Evolutionary conservation across 1,140 invertebrate species (phyloP).

Genomic region (Bacillus rossius): DNA sequence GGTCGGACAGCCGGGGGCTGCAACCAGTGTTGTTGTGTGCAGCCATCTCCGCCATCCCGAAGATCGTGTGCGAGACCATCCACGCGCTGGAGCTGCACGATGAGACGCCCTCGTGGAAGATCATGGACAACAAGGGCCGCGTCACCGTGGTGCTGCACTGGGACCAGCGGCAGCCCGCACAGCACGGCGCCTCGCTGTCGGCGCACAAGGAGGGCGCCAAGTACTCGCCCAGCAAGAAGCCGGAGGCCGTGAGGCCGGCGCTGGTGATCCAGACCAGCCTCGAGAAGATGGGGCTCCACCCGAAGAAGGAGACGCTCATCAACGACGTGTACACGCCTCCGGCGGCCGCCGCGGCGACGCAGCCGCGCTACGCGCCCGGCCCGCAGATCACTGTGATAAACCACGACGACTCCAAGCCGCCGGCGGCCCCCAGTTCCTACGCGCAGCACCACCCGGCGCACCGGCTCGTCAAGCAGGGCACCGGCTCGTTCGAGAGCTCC

Average conservation of each 20-base stretch:
- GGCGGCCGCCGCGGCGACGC: constrained; percentile 37
- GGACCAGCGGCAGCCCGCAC: constrained; percentile 60
- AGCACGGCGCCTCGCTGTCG: constrained; percentile 26
- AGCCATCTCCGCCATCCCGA: constrained; percentile 92
- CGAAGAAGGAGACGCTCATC: constrained; percentile 49
- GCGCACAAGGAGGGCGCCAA: constrained; percentile 47
- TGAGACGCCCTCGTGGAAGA: constrained; percentile 94
- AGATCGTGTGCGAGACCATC: constrained; percentile 94
- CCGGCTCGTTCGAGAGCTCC: constrained; percentile 63
- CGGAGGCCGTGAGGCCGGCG: constrained; percentile 54
- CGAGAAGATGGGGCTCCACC: constrained; percentile 49
- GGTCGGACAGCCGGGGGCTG: too few species aligned
- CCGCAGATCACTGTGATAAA: constrained; percentile 89
- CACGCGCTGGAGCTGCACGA: constrained; percentile 88
- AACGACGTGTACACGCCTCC: constrained; percentile 47
- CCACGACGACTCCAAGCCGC: constrained; percentile 61
- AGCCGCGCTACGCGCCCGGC: constrained; percentile 50
- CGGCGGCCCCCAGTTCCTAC: constrained; percentile 32
- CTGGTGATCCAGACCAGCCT: constrained; percentile 71
- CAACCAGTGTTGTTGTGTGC: constrained; percentile 19
- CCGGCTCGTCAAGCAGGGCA: constrained; percentile 58
- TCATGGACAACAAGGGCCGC: constrained; percentile 93
- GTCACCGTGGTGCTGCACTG: constrained; percentile 91
- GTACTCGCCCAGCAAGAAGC: constrained; percentile 57
- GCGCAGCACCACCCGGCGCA: constrained; percentile 29